These are phyloP conservation scores for Aphelenchoides avenae DNA, from an alignment of 1,140 invertebrate genomes.

Conservation along the genomic window DNA sequence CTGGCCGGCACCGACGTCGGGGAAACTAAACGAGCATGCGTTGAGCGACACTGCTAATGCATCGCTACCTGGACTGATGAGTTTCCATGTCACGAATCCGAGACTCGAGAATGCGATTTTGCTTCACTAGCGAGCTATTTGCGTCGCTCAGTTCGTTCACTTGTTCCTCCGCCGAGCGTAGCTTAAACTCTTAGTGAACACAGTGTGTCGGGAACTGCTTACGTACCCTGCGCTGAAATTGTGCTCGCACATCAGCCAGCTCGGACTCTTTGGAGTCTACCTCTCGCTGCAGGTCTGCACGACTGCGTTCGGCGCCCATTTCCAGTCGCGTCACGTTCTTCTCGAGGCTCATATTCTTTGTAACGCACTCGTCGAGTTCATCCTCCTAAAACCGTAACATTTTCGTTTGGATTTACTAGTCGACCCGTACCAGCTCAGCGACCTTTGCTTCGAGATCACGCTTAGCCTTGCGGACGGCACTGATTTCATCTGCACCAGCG, in stretches of 20 bases:
- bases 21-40: too few species aligned
- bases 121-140: constrained; percentile 19
- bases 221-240: constrained; percentile 15
- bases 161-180: constrained; percentile 16
- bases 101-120: constrained; percentile 23
- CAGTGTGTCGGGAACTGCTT: neutral
- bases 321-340: constrained; percentile 24
- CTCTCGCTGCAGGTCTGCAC: constrained; percentile 16
- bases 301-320: constrained; percentile 11
- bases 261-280: constrained; percentile 16
- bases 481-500: neutral
- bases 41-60: constrained; percentile 7
- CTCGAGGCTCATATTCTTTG: constrained; percentile 8
- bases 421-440: constrained; percentile 6
- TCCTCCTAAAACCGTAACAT: constrained; percentile 12
- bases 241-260: constrained; percentile 13
- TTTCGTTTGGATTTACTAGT: constrained; percentile 1
- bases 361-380: constrained; percentile 16
- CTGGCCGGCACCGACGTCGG: neutral
- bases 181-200: neutral
- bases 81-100: constrained; percentile 17
- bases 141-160: constrained; percentile 15
- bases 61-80: constrained; percentile 11
- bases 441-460: constrained; percentile 18
- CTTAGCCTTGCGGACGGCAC: constrained; percentile 7